Evolutionary conservation across 2,797 vertebrate species (phyloP), one percentile per base, ranked within the genome.

Genomic region (Clamator glandarius): DNA sequence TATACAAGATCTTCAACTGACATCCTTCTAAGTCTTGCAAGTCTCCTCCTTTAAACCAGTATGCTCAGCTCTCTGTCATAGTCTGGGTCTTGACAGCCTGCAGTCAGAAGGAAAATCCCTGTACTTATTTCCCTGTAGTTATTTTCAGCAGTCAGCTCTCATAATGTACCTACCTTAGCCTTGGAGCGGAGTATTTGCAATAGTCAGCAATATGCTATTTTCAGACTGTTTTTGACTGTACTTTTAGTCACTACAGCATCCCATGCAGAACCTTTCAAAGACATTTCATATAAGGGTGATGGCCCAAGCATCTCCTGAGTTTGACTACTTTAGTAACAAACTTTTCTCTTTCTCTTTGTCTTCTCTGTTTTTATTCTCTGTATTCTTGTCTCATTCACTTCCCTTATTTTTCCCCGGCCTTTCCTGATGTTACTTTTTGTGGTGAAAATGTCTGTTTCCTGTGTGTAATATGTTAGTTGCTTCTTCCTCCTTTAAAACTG

Each of bases 381-480:
- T 90, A n/a, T 83, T 83, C 51, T 52, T 72, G 89, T 86, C 82
- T 58, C 29, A 26, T 64, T 63, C 41, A 20, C 63, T 33, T 95
- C 86, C 91, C 51, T 86, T 88, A 52, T 94, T 55, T 90, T 69
- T 91, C 35, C 85, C 90, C 54, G 39, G 64, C 62, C 67, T 74
- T 89, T 68, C 89, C 67, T 75, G 35, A 74, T 77, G 77, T 93
- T 90, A 61, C 69, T 64, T 89, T 46, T 62, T 29, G 57, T 96
- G 92, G 78, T 93, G 80, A 78, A 84, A 93, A 95, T 72, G 92
- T 94, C 62, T 87, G 62, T 93, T 79, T 89, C 67, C 66, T 87
- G 84, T 95, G 87, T 88, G 73, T 90, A 87, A 87, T 89, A 85
- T 97, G 96, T 96, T 95, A 97, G 89, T 78, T 93, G 51, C 89